Conservation (phyloP, 2,797 vertebrate species). For the Aratinga solstitialis region DNA sequence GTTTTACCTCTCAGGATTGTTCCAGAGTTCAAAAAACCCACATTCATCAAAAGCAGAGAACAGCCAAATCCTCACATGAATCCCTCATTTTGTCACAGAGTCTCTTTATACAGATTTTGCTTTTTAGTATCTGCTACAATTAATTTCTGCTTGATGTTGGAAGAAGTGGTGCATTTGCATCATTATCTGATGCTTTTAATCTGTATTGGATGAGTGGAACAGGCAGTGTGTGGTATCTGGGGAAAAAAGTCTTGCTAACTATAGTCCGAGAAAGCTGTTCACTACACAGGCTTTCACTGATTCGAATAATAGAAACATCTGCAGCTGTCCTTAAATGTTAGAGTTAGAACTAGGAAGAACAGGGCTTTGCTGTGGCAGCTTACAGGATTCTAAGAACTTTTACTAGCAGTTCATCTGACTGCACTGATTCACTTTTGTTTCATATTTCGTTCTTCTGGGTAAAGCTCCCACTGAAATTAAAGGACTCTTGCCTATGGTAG, state of each 20-base stretch:
- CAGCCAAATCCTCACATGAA: neutral
- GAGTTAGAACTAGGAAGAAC: neutral
- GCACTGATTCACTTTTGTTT: neutral
- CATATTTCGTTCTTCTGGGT: neutral
- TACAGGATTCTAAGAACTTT: neutral
- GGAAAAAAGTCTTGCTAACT: conserved; percentile 1
- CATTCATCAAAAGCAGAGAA: neutral
- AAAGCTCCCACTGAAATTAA: conserved; percentile 24
- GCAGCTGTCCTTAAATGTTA: conserved; percentile 47
- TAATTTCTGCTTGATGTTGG: conserved; percentile 11
- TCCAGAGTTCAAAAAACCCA: neutral
- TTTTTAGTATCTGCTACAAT: conserved; percentile 14
- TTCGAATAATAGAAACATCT: conserved; percentile 53
- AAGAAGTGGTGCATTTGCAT: conserved; percentile 4
- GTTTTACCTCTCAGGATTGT: neutral
- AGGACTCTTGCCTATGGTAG: neutral
- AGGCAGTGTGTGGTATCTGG: conserved; percentile 3
- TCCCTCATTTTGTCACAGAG: neutral
- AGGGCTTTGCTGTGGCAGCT: conserved; percentile 8
- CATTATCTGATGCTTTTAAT: conserved; percentile 45
- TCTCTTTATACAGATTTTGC: neutral
- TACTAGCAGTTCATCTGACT: neutral
- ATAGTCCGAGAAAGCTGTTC: conserved; percentile 4
- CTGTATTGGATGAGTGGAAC: neutral
- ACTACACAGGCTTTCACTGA: conserved; percentile 35